Evolutionary conservation across 2,888 invertebrate species (phyloP).

Genomic region (Galeruca laticollis): DNA sequence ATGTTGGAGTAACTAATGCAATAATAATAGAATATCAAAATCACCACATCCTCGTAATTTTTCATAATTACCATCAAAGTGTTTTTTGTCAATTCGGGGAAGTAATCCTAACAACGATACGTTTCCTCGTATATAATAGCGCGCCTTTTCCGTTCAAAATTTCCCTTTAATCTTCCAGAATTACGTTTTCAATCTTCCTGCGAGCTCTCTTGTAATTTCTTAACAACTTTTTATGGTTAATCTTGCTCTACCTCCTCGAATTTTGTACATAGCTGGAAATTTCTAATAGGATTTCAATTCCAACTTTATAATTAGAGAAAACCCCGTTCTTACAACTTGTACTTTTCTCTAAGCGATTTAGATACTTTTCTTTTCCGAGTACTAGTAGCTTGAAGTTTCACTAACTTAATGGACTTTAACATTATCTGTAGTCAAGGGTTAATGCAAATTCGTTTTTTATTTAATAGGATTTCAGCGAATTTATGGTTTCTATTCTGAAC

Average conservation of each 20-base stretch:
- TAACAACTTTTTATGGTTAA: constrained; percentile 32
- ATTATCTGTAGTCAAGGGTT: neutral
- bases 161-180: constrained; percentile 17
- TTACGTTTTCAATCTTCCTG: constrained; percentile 26
- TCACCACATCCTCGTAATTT: neutral
- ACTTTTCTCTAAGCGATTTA: constrained; percentile 22
- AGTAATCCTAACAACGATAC: neutral
- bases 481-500: too few species aligned
- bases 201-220: constrained; percentile 28
- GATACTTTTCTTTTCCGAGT: neutral
- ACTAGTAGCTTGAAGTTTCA: neutral
- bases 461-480: too few species aligned
- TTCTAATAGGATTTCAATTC: constrained; percentile 38
- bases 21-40: too few species aligned
- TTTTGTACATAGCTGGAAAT: constrained; percentile 31
- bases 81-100: neutral
- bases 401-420: constrained; percentile 14
- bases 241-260: constrained; percentile 26
- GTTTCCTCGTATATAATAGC: neutral
- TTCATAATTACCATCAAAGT: neutral
- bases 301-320: constrained; percentile 41
- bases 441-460: neutral
- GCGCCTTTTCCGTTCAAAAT: constrained; percentile 2
- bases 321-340: constrained; percentile 31
- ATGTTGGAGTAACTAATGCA: too few species aligned